Base-by-base conservation (phyloP, 1,140 invertebrate genomes). In the Drosophila athabasca region DNA sequence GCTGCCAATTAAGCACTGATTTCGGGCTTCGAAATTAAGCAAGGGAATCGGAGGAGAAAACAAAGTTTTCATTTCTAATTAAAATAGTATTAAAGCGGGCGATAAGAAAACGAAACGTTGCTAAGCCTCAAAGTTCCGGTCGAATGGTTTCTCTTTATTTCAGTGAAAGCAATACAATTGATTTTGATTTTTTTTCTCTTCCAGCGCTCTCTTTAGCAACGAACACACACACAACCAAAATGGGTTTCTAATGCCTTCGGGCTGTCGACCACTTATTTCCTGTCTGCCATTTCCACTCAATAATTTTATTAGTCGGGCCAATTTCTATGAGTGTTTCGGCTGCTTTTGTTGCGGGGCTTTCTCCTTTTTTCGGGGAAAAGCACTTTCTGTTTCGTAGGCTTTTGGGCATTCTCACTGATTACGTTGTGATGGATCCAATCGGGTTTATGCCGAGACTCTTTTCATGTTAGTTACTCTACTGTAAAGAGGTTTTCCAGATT, bases 271-370 rank as follows among this genome's bases (percentile, higher is more conserved):
- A 15, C 29, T 44, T n/a, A n/a, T n/a, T 46, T 39, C 35, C 35
- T 31, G 29, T 13, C 35, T 31, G 19, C 44, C 76, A 70, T 70
- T 65, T 82, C 70, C 61, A 88, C 68, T 77, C 79, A 82, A 85
- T 85, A 85, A 85, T 88, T 78, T 75, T 88, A 85, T 85, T 85
- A 85, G 82, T 68, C 66, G 49, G 73, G 68, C 74, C 83, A 78
- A 85, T 85, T 88, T 82, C 70, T 62, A 59, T 62, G 64, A 75
- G 82, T 57, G 69, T 79, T 74, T 68, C 35, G 11, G 49, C 55
- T 62, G 54, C 65, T 66, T 58, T 76, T 88, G 62, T 81, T 61
- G 62, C 48, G 41, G 35, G 59, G 53, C 50, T 54, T 50, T 46
- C 48, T 64, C 61, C 59, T 52, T 55, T 26, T 51, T 51, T 43